phyloP scores from a whole-genome alignment of 2,113 vertebrate genomes.

The Bufo bufo region DNA sequence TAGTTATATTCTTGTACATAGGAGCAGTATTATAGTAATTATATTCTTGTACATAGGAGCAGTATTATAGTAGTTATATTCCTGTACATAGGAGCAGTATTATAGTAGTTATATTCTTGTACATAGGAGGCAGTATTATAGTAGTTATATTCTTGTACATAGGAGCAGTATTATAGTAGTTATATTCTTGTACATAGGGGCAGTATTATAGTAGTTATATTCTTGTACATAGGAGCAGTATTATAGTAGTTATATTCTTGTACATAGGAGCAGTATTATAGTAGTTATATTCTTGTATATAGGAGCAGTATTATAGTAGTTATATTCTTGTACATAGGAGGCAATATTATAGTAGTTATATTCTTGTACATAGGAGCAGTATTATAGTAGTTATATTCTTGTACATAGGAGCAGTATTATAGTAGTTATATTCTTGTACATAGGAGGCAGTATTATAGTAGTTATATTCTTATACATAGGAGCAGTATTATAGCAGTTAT shows the following conservation, averaged over 20 bases:
- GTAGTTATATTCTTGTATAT: constrained; percentile 11
- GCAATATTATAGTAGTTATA: constrained; percentile 3
- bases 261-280: not conserved
- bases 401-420: constrained; percentile 1
- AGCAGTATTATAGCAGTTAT: no score
- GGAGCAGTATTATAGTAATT: not conserved
- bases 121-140: no score
- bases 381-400: constrained; percentile 14
- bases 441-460: constrained; percentile 1
- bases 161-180: not conserved
- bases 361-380: constrained; percentile 5
- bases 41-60: no score
- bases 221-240: not conserved
- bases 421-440: constrained; percentile 11
- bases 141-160: no score
- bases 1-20: constrained; percentile 4
- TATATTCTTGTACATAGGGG: constrained; percentile 9
- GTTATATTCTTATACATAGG: constrained; percentile 16
- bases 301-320: constrained; percentile 1
- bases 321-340: not conserved
- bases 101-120: not conserved
- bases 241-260: not conserved
- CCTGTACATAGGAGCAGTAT: not conserved
- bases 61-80: no score
- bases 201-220: constrained; percentile 23